Conservation (phyloP, 2,888 invertebrate genomes). For the Branchipolynoe longqiensis region DNA sequence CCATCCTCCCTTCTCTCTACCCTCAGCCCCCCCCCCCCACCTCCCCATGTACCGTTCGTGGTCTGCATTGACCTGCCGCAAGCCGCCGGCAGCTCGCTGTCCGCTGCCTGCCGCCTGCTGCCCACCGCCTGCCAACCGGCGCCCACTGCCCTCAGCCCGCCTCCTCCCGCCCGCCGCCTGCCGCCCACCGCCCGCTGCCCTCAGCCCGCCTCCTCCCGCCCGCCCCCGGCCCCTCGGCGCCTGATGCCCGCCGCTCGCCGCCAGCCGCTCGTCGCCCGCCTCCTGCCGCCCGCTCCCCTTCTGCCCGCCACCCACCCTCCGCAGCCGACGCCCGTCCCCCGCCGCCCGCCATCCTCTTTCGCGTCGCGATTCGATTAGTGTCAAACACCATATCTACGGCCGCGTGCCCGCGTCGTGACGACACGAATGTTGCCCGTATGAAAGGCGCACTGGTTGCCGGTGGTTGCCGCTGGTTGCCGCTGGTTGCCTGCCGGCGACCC, state of each 20-base stretch:
- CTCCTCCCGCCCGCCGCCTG: too few relatives aligned
- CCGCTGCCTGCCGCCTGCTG: not conserved
- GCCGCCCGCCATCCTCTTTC: not conserved
- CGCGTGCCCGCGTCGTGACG: not conserved
- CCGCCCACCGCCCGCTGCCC: too few relatives aligned
- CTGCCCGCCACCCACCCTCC: not conserved
- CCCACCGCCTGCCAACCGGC: not conserved
- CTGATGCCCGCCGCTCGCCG: conserved; percentile 35
- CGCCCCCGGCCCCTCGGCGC: not conserved
- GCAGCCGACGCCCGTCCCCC: not conserved
- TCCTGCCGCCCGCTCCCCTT: not conserved
- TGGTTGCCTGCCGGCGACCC: too few relatives aligned
- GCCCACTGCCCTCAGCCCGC: not conserved
- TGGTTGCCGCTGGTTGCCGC: too few relatives aligned
- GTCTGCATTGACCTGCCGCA: not conserved
- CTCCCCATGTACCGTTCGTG: not conserved
- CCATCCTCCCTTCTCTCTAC: not conserved
- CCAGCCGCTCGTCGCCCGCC: too few relatives aligned
- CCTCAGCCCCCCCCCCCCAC: not conserved
- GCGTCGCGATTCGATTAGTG: conserved; percentile 25
- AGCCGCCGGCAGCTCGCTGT: not conserved
- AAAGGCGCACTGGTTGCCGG: conserved; percentile 32
- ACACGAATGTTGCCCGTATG: conserved; percentile 30
- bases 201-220: not conserved
- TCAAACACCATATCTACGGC: conserved; percentile 23